Conservation (phyloP, 2,113 vertebrate genomes). For the Balaenoptera acutorostrata region DNA sequence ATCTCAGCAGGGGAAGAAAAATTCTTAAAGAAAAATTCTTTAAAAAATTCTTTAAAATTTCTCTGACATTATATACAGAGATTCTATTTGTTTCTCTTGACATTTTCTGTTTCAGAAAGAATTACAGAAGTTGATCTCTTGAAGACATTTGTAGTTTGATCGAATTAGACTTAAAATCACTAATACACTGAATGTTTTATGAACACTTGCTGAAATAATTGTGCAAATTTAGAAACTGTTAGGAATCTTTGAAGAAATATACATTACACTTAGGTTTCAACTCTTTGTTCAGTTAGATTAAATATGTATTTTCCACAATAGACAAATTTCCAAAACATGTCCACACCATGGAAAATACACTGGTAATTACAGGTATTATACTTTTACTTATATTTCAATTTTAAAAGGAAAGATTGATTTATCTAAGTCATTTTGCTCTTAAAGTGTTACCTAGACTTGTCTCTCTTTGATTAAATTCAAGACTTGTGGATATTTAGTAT, state of each 20-base stretch:
- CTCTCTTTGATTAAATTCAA: background rate
- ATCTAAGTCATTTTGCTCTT: background rate
- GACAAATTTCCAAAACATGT: background rate
- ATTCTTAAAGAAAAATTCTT: background rate
- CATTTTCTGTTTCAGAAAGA: background rate
- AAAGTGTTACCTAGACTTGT: background rate
- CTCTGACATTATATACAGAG: background rate
- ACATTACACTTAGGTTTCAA: background rate
- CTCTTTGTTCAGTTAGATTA: background rate
- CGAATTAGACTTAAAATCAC: background rate
- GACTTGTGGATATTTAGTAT: background rate
- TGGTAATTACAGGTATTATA: background rate
- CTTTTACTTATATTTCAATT: background rate
- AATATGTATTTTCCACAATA: background rate
- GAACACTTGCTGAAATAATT: background rate
- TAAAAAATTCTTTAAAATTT: background rate
- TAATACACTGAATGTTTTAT: background rate
- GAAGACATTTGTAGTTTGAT: background rate
- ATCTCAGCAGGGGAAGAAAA: background rate
- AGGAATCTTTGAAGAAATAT: background rate
- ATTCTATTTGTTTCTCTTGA: background rate
- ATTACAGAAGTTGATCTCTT: background rate
- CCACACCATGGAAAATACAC: background rate
- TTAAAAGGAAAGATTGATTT: background rate
- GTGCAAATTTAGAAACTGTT: background rate